phyloP scores from a whole-genome alignment of 1,140 invertebrate species.

The Musca domestica region DNA sequence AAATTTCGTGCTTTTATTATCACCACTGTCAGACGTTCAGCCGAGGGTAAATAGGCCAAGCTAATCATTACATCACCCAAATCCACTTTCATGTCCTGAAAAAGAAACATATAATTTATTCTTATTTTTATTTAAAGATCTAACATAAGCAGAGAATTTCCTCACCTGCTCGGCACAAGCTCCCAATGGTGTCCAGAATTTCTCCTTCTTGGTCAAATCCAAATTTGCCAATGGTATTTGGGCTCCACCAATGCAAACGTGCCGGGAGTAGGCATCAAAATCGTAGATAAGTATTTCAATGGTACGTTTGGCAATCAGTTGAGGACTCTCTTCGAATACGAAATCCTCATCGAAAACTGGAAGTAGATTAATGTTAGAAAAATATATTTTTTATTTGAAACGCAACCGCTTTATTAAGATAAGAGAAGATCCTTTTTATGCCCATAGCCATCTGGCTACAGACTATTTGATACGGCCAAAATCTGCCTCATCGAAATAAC shows the following conservation, averaged over 20 bases:
- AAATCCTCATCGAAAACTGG: constrained; percentile 70
- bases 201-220: constrained; percentile 54
- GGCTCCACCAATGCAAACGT: constrained; percentile 62
- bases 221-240: constrained; percentile 57
- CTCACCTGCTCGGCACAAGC: constrained; percentile 52
- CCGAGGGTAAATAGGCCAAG: constrained; percentile 63
- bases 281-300: constrained; percentile 60
- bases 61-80: constrained; percentile 69
- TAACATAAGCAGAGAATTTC: constrained; percentile 27
- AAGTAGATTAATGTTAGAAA: not conserved
- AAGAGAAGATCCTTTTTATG: too few relatives aligned
- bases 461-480: too few relatives aligned
- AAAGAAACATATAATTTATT: not conserved
- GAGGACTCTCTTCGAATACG: constrained; percentile 68
- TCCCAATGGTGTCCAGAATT: constrained; percentile 55
- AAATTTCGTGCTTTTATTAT: constrained; percentile 67
- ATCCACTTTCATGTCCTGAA: constrained; percentile 53
- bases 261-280: constrained; percentile 67
- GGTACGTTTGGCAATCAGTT: constrained; percentile 58
- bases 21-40: constrained; percentile 67
- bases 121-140: not conserved
- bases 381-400: too few relatives aligned
- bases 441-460: too few relatives aligned
- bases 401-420: too few relatives aligned
- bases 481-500: too few relatives aligned